Percentiles rank a stretch among this genome's conserved stretches.
Conservation (phyloP, 2,888 invertebrate species). For the Scaptomyza flava region DNA sequence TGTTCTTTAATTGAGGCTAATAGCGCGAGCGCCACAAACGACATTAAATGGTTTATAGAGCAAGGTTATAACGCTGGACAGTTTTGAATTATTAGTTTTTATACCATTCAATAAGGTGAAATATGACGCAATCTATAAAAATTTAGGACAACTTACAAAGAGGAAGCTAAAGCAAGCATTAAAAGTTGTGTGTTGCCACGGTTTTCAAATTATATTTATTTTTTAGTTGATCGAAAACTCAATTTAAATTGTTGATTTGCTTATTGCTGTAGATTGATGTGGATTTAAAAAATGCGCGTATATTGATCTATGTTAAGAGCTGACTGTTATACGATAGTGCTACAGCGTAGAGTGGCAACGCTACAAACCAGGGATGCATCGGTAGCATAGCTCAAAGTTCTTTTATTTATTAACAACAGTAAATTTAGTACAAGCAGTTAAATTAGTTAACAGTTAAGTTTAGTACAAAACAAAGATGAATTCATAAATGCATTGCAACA, state of each 20-base stretch:
- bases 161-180: not conserved
- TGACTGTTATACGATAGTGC: conserved; percentile 8
- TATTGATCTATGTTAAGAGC: not conserved
- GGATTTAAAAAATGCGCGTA: conserved; percentile 1
- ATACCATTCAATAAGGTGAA: conserved; percentile 40
- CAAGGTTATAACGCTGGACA: conserved; percentile 58
- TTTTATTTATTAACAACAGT: too few relatives aligned
- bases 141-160: not conserved
- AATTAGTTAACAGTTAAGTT: too few relatives aligned
- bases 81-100: conserved; percentile 46
- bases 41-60: conserved; percentile 66
- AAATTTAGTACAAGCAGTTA: too few relatives aligned
- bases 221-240: not conserved
- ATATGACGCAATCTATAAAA: conserved; percentile 7
- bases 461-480: too few relatives aligned
- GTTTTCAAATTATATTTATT: not conserved
- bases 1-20: conserved; percentile 62
- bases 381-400: not conserved
- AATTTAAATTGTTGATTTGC: not conserved
- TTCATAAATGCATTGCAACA: too few relatives aligned
- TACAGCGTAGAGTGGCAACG: conserved; percentile 20
- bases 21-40: conserved; percentile 40
- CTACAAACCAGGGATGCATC: conserved; percentile 4
- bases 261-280: not conserved
- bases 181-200: too few relatives aligned